Evolutionary conservation across 2,888 invertebrate genomes (phyloP).

Genomic region (Pseudococcus longispinus): DNA sequence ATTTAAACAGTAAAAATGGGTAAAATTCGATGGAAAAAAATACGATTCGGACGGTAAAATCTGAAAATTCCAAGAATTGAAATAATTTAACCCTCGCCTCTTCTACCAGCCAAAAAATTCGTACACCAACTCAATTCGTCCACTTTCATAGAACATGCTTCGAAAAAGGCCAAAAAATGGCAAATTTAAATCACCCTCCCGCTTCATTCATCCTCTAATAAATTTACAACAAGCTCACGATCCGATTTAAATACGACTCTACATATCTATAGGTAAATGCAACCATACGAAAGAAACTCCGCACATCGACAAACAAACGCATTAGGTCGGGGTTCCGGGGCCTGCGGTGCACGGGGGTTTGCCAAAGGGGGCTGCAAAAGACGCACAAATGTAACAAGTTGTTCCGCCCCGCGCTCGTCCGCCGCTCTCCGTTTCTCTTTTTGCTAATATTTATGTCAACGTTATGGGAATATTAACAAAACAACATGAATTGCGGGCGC

Average conservation of each 20-base stretch:
- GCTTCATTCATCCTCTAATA: not conserved
- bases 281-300: not conserved
- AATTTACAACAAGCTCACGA: not conserved
- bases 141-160: too few species aligned
- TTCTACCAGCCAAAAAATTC: too few species aligned
- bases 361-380: not conserved
- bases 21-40: too few species aligned
- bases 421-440: not conserved
- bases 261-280: not conserved
- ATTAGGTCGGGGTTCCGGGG: not conserved
- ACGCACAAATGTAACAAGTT: not conserved
- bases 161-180: not conserved
- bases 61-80: too few species aligned
- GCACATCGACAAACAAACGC: not conserved
- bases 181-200: not conserved
- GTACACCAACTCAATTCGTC: too few species aligned
- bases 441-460: slow-evolving; percentile 46
- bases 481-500: slow-evolving; percentile 44
- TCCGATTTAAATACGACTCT: not conserved
- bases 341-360: not conserved
- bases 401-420: not conserved
- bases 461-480: slow-evolving; percentile 50
- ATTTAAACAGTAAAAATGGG: too few species aligned
- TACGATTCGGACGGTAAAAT: too few species aligned
- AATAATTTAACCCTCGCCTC: too few species aligned